Evolutionary conservation across 2,888 invertebrate genomes (phyloP), one percentile per base, ranked within the genome.

Genomic region (Micoletzkya japonica): DNA sequence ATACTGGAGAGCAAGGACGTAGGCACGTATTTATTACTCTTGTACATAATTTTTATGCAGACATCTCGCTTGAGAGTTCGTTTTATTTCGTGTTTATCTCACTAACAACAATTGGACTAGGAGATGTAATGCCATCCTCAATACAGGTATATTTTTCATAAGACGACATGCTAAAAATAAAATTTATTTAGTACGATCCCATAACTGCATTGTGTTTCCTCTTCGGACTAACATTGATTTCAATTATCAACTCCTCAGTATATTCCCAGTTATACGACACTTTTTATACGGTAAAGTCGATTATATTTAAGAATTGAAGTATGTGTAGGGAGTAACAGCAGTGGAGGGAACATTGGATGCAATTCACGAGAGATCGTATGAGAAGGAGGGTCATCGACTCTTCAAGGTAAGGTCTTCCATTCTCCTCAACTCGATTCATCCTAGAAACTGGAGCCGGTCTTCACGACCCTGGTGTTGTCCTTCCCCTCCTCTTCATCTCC

Each of bases 121-220:
- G 80, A 44, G 80, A 80, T 74, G 75, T 79, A 10, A 80, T 80
- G 80, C 80, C 80, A 2, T 76, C 77, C 56, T 77, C 77, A 54
- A 77, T 79, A 39, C 80, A 78, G 64, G 78, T 78, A 37, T 10
- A 4, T 6, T 30, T 7, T 7, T 1, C 20, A 1, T 57, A 2
- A n/a, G 6, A 1, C 2, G n/a, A 59, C 4, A 37, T 32, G 14
- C 6, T 52, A 52, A 14, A 24, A 14, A 14, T 52, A 24, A 30
- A 17, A 6, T 39, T 10, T 28, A 70, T 77, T 44, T 71, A 80
- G 78, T 80, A 78, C 61, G 77, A 78, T 37, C 80, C 80, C 1
- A 73, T 77, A 58, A 60, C 77, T 52, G 76, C 79, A 1, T 72
- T 75, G 10, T 74, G 74, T 4, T 80, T 80, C 57, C 69, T 80